These are phyloP conservation scores for Caenorhabditis wallacei DNA, from an alignment of 2,888 invertebrate species.

Conservation along the genomic window DNA sequence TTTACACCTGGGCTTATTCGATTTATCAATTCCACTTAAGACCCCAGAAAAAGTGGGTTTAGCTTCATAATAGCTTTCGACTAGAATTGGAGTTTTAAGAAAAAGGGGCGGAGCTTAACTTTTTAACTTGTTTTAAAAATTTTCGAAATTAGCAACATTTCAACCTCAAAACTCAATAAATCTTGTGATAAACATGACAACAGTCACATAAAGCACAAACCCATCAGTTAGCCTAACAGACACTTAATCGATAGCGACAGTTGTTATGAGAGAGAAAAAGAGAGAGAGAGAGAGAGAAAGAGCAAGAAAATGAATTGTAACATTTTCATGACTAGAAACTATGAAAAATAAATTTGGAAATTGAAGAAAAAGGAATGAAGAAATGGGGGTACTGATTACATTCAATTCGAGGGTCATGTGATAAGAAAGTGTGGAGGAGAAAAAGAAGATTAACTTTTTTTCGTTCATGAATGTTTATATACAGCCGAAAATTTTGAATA, in stretches of 20 bases:
- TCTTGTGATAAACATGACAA: neutral
- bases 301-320: neutral
- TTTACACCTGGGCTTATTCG: no score
- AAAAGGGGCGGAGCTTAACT: no score
- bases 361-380: neutral
- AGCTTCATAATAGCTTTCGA: no score
- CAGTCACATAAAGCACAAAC: neutral
- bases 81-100: no score
- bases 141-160: no score
- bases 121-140: no score
- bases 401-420: constrained; percentile 45
- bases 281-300: neutral
- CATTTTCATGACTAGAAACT: neutral
- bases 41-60: no score
- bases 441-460: constrained; percentile 21
- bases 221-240: neutral
- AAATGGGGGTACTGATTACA: constrained; percentile 18
- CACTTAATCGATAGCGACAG: neutral
- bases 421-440: constrained; percentile 14
- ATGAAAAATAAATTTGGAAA: no score
- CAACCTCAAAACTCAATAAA: neutral
- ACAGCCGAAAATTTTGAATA: neutral
- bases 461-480: neutral
- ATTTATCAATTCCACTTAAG: no score
- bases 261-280: neutral